Conservation (phyloP, 2,888 invertebrate genomes). For the Metopia argyrocephala region DNA sequence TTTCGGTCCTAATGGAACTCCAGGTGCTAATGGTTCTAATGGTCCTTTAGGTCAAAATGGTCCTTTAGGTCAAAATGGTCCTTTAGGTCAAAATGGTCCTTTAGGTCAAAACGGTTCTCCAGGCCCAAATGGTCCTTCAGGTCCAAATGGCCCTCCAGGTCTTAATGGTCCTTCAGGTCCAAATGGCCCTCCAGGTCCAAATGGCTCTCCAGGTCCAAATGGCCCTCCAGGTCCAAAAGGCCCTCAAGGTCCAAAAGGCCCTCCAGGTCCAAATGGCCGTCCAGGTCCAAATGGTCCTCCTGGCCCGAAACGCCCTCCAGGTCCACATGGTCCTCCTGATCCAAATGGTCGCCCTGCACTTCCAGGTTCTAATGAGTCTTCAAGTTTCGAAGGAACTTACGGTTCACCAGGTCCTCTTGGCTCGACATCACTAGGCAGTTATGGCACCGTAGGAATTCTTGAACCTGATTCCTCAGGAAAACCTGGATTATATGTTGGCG, state of each 20-base stretch:
- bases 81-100: neutral
- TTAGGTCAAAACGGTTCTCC: too few species aligned
- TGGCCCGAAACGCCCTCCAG: constrained; percentile 79
- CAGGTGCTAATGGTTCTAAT: neutral
- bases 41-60: constrained; percentile 1
- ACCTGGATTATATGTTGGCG: constrained; percentile 63
- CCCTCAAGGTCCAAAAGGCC: constrained; percentile 73
- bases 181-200: constrained; percentile 78
- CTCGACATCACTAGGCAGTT: neutral
- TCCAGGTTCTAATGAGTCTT: constrained; percentile 76
- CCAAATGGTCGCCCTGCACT: constrained; percentile 75
- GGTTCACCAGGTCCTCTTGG: constrained; percentile 76
- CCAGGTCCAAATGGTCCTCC: constrained; percentile 73
- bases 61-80: neutral
- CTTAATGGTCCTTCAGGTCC: constrained; percentile 71
- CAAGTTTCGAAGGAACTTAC: constrained; percentile 74
- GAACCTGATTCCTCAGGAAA: constrained; percentile 73
- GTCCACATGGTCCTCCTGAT: constrained; percentile 66
- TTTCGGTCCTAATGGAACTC: constrained; percentile 59
- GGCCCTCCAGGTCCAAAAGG: constrained; percentile 25
- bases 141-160: too few species aligned
- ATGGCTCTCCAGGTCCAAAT: too few species aligned
- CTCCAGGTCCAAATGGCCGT: constrained; percentile 73
- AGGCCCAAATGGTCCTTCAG: too few species aligned
- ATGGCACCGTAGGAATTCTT: constrained; percentile 9